These are phyloP conservation scores for Chionodraco myersi DNA, from an alignment of 2,113 vertebrate genomes.

Conservation along the genomic window DNA sequence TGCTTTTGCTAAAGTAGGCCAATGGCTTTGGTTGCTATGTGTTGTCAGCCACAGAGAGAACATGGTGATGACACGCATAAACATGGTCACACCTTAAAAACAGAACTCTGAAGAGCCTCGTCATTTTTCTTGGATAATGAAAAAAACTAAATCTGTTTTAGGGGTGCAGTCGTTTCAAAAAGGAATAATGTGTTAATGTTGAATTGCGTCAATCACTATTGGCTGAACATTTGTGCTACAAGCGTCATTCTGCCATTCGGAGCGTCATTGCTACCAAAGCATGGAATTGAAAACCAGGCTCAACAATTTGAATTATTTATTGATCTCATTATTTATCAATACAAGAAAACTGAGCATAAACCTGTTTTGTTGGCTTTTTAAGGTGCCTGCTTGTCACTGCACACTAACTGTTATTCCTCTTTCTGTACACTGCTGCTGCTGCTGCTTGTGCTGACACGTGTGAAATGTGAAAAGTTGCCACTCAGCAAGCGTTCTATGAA, in stretches of 20 bases:
- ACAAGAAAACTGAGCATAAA: background rate
- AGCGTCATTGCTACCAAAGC: background rate
- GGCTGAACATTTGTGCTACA: background rate
- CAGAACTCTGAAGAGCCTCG: background rate
- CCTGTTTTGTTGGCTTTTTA: background rate
- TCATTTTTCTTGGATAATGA: background rate
- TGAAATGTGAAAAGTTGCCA: background rate
- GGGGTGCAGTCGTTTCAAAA: background rate
- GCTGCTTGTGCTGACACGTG: background rate
- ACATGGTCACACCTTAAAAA: background rate
- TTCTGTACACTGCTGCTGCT: background rate
- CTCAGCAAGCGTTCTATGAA: background rate
- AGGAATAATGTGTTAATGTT: background rate
- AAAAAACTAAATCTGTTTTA: background rate
- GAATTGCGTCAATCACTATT: conserved; percentile 14
- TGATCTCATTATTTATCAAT: too few species aligned
- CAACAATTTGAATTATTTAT: background rate
- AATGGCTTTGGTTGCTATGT: background rate
- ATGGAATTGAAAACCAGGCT: background rate
- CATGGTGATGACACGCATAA: background rate
- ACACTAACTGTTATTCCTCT: background rate
- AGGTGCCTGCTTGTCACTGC: background rate
- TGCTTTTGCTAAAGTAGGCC: background rate
- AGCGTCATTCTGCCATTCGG: background rate
- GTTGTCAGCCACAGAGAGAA: conserved; percentile 16